Conservation (phyloP, 92 coral and sea anemone genomes). For the Parazoanthus darwini region DNA sequence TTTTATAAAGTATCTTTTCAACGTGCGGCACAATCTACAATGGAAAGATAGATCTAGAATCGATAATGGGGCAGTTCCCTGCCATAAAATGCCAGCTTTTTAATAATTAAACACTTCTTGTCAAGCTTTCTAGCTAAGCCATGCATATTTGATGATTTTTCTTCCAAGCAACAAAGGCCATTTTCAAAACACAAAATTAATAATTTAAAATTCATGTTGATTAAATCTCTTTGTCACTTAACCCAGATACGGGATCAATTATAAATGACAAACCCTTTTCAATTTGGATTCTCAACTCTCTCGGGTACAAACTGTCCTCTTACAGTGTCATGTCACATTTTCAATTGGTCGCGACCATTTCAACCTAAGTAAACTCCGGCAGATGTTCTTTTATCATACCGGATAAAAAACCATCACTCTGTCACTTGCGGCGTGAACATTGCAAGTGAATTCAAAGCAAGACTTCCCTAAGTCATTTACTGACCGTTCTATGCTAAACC, state of each 20-base stretch:
- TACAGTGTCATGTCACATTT: conserved; percentile 37
- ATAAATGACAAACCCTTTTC: conserved; percentile 67
- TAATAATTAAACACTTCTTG: conserved; percentile 60
- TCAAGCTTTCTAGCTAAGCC: conserved; percentile 65
- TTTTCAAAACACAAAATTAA: conserved; percentile 85
- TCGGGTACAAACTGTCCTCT: conserved; percentile 29
- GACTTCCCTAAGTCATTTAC: background rate
- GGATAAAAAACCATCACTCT: conserved; percentile 25
- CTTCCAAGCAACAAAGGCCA: conserved; percentile 85
- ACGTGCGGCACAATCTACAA: conserved; percentile 5
- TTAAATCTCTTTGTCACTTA: conserved; percentile 91
- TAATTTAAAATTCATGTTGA: conserved; percentile 95
- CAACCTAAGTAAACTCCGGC: conserved; percentile 24
- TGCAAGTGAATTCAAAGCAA: conserved; percentile 5
- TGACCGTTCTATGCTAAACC: background rate
- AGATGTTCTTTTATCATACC: conserved; percentile 30
- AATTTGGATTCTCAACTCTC: conserved; percentile 40
- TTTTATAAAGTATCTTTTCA: conserved; percentile 11
- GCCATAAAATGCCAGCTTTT: conserved; percentile 95
- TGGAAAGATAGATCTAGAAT: conserved; percentile 1
- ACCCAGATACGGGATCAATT: conserved; percentile 68
- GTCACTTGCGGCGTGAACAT: conserved; percentile 23
- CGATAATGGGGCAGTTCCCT: conserved; percentile 50
- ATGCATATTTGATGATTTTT: conserved; percentile 69
- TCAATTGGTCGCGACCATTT: conserved; percentile 17